phyloP scores from a whole-genome alignment of 1,140 invertebrate genomes.

The Zaprionus ghesquierei region DNA sequence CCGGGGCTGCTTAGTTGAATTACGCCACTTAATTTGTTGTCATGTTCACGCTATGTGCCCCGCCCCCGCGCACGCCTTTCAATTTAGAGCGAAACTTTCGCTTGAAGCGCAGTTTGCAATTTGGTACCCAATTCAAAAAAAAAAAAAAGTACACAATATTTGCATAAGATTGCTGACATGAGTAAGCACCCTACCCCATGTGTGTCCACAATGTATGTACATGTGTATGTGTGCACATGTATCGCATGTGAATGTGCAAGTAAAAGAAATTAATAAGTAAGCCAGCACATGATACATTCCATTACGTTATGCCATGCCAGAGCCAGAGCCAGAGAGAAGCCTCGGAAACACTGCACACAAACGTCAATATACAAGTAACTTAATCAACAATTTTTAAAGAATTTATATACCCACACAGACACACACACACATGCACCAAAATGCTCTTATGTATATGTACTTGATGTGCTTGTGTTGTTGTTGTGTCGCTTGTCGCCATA shows the following conservation, averaged over 20 bases:
- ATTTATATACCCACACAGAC: conserved; percentile 23
- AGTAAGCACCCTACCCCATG: conserved; percentile 21
- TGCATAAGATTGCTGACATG: conserved; percentile 51
- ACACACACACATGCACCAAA: background rate
- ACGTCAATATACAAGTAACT: conserved; percentile 61
- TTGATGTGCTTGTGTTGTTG: conserved; percentile 40
- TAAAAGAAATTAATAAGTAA: conserved; percentile 20
- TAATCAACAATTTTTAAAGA: conserved; percentile 64
- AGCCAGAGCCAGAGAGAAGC: conserved; percentile 15
- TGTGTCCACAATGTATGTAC: too few relatives aligned
- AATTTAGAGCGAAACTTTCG: conserved; percentile 54
- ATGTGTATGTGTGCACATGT: too few relatives aligned
- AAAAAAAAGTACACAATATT: conserved; percentile 39
- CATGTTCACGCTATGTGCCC: conserved; percentile 21
- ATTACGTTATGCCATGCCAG: conserved; percentile 7
- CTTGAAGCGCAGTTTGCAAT: background rate
- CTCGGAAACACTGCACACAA: conserved; percentile 26
- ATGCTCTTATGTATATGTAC: conserved; percentile 15
- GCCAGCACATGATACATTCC: conserved; percentile 17
- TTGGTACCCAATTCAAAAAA: conserved; percentile 28
- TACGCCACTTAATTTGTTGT: conserved; percentile 60
- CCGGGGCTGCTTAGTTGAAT: conserved; percentile 33
- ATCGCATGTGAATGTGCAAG: background rate
- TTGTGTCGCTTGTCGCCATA: conserved; percentile 39
- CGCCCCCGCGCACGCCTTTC: conserved; percentile 39